Evolutionary conservation across 1,140 invertebrate species (phyloP).

Genomic region (Cherax destructor): DNA sequence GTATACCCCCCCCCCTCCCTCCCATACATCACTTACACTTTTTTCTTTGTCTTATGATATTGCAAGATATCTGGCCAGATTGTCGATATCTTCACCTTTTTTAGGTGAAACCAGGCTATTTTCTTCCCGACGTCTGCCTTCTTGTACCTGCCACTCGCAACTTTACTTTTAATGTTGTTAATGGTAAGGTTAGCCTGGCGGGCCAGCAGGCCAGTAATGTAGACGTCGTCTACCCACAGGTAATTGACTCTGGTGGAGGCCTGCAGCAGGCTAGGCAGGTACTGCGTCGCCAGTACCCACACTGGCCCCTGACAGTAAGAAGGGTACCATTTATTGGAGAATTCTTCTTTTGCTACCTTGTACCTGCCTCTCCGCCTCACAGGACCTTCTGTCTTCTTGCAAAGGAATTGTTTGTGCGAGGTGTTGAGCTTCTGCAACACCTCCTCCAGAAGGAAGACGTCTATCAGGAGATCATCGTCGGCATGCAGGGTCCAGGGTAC

Average conservation of each 20-base stretch:
- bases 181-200: neutral
- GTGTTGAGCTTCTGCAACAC: neutral
- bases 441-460: neutral
- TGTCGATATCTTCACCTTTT: neutral
- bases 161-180: neutral
- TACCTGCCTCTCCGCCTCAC: neutral
- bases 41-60: neutral
- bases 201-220: slow-evolving; percentile 18
- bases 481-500: slow-evolving; percentile 27
- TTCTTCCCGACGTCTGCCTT: neutral
- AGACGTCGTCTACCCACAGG: slow-evolving; percentile 35
- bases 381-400: neutral
- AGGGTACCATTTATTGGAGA: neutral
- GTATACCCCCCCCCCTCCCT: too few relatives aligned
- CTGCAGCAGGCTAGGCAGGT: neutral
- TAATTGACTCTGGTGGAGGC: slow-evolving; percentile 5
- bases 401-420: neutral
- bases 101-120: neutral
- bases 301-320: neutral
- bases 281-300: neutral
- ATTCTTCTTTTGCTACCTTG: neutral
- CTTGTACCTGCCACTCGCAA: neutral
- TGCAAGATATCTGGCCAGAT: neutral
- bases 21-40: too few relatives aligned
- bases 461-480: slow-evolving; percentile 10